phyloP scores from a whole-genome alignment of 2,113 vertebrate genomes.

The Seriola dumerili region DNA sequence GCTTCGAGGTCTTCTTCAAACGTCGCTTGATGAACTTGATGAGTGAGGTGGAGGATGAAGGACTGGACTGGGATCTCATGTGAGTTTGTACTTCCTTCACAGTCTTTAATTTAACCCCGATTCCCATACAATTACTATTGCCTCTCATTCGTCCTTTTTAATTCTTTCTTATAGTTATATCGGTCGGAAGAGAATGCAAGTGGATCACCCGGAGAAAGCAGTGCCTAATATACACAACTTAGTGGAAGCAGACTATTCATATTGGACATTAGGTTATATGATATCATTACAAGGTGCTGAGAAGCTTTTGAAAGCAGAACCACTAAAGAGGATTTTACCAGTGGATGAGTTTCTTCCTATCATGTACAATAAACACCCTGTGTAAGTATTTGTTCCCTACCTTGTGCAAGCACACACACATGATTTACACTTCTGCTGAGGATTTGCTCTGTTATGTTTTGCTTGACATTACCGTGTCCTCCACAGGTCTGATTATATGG shows the following conservation, averaged over 20 bases:
- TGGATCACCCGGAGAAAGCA: slow-evolving; percentile 90
- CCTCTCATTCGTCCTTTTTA: not conserved
- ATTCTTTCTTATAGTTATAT: slow-evolving; percentile 86
- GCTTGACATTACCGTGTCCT: slow-evolving; percentile 10
- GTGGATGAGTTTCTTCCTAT: slow-evolving; percentile 95
- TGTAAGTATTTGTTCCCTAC: slow-evolving; percentile 84
- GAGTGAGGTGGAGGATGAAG: slow-evolving; percentile 85
- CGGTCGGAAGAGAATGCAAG: slow-evolving; percentile 94
- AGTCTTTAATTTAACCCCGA: not conserved
- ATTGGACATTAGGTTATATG: slow-evolving; percentile 93
- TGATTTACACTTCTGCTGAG: not conserved
- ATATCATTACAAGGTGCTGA: slow-evolving; percentile 90
- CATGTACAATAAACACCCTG: slow-evolving; percentile 95
- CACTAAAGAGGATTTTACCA: slow-evolving; percentile 89
- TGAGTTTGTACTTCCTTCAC: slow-evolving; percentile 67
- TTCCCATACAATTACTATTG: not conserved
- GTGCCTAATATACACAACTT: slow-evolving; percentile 91
- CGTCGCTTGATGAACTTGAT: slow-evolving; percentile 91
- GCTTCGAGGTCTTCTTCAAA: slow-evolving; percentile 96
- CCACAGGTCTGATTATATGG: slow-evolving; percentile 89
- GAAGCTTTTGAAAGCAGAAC: slow-evolving; percentile 90
- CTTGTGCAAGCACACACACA: not conserved
- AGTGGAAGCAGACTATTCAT: slow-evolving; percentile 94
- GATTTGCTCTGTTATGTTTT: not conserved
- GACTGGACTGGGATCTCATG: slow-evolving; percentile 94